Evolutionary conservation across 2,797 vertebrate species (phyloP), one percentile per base, ranked within the genome.

Genomic region (Sphaeramia orbicularis): DNA sequence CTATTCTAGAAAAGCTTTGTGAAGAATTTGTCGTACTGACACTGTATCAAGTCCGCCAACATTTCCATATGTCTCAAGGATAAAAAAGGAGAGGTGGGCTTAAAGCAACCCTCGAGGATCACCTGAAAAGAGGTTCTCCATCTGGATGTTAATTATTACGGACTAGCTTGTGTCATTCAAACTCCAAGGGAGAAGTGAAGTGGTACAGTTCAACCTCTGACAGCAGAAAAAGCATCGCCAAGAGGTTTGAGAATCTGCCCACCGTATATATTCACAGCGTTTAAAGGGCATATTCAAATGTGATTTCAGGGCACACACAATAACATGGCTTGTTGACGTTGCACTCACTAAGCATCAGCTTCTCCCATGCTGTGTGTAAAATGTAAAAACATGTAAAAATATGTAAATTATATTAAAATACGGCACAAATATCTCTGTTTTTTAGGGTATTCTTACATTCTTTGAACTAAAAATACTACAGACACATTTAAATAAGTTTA

Each of bases 331-430:
- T 75, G 66, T 81, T 84, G 83, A 75, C 74, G 47, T 81, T 88
- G 82, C 41, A 55, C 53, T 72, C 50, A 30, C 49, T 14, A 40
- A 54, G 15, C 65, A 78, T 44, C 30, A 50, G 58, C 74, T 80
- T 35, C 61, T 69, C 57, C 48, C 49, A 43, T 41, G 57, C 52
- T 53, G 13, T 32, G 12, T 53, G 61, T 58, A 16, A 24, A 50
- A 82, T 81, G 69, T 63, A 84, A 85, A 83, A 82, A 74, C 65
- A 85, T 86, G 86, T 64, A 84, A 84, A 90, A 85, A 81, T 88
- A 89, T 89, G 85, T 61, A 70, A 89, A 92, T 90, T n/a, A 69
- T 69, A 54, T 83, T 71, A 84, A 82, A 84, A 83, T 69, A 71
- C 64, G 63, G 69, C 27, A 44, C 64, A 73, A 76, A 85, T 40